Evolutionary conservation across 2,113 vertebrate species (phyloP), one percentile per base, ranked within the genome.

Genomic region (Theristicus caerulescens): DNA sequence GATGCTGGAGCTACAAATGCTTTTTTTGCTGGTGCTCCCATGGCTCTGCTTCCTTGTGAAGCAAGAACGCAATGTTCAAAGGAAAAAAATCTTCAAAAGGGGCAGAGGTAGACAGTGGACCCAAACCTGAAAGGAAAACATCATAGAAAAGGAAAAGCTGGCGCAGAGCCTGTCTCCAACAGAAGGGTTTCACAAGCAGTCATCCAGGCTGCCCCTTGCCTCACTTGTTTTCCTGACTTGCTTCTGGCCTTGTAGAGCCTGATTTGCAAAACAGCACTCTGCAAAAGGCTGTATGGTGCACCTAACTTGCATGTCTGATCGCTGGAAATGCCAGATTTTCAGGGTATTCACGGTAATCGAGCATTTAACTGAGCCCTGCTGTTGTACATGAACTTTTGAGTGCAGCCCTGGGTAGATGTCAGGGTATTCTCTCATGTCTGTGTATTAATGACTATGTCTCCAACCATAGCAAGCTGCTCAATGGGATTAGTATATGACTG

Each of bases 171-270:
- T 55, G 16, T 80, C 97, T 93, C 76, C 70, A 96, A 59, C 46
- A 83, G 83, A 88, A 91, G 42, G 55, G 59, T 89, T 96, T 95
- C 84, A 90, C 74, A 95, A 95, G 76, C 86, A 67, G 58, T 69
- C 93, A 90, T 89, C 91, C 89, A 65, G 59, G 51, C 91, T 93
- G 89, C 46, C 58, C 84, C 74, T 96, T 76, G 81, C 58, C 82
- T 92, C 78, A 24, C 82, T 95, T 95, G 44, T 88, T 97, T 97
- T 88, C 58, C 64, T 87, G 80, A 90, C 78, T 95, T 91, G 69
- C 67, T 95, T 80, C 82, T 86, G 69, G 74, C 49, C 47, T 79
- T 59, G 52, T 15, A 73, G 81, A 73, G 73, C 20, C 55, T 66
- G 89, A 78, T 90, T 73, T 91, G 78, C 81, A 93, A 95, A 90